Evolutionary conservation across 2,888 invertebrate genomes (phyloP), one percentile per base, ranked within the genome.

Genomic region (Minunthozetes semirufus): DNA sequence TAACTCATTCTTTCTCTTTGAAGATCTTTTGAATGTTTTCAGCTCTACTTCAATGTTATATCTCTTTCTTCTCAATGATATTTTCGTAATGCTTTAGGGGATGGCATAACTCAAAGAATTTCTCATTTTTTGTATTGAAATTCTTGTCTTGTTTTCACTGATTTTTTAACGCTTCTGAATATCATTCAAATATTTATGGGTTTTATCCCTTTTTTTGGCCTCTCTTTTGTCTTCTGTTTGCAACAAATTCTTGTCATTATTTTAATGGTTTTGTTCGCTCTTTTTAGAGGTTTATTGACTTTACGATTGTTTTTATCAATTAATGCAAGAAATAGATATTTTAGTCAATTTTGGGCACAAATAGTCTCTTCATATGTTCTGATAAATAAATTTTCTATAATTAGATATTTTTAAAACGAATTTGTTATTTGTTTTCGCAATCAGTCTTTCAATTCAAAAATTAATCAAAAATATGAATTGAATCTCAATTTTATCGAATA

Each of bases 31-130:
- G 22, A 66, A 17, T 38, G 11, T 61, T 15, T 25, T 61, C 4
- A 27, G n/a, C 11, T 19, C 11, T 11, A 11, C 15, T 42, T 66
- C 42, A 38, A 42, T 66, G 66, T 15, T 42, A 66, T 38, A 17
- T 42, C 22, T 66, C 13, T 29, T 29, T 61, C 22, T 53, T 56
- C 27, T 59, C 59, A 59, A 59, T 29, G 29, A 15, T 59, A 59
- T 29, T n/a, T 11, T 66, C n/a, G 29, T 42, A 13, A 17, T 42
- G 38, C 66, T 19, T 42, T 66, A 42, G 42, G 66, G 29, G 6
- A 38, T 66, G 42, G 29, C 66, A 42, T 66, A 63, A 63, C 66
- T 19, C 66, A 66, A 66, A 66, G 66, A 66, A 66, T 66, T 66
- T 66, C 8, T 66, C 1, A 15, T 29, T 56, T 13, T 56, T 13